Evolutionary conservation across 23 tunicate species (phyloP).

Genomic region (Styela plicata): DNA sequence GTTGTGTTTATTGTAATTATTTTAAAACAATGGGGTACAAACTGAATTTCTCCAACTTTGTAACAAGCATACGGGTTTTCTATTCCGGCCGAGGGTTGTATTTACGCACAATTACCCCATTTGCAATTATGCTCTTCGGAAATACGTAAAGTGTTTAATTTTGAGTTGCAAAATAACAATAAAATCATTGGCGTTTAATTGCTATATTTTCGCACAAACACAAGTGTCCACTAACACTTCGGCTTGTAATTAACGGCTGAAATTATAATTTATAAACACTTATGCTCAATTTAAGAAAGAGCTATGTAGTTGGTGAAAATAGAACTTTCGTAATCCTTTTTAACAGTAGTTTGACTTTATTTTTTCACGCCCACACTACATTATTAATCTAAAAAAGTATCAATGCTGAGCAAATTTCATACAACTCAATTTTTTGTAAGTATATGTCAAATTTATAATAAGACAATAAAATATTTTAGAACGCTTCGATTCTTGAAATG

Average conservation of each 20-base stretch:
- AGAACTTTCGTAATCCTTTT: not conserved
- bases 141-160: not conserved
- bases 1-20: no score
- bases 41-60: not conserved
- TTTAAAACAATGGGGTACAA: no score
- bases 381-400: no score
- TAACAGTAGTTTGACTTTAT: not conserved
- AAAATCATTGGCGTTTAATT: not conserved
- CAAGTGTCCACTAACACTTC: not conserved
- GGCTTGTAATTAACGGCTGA: not conserved
- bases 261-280: not conserved
- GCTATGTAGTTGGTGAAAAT: not conserved
- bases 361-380: not conserved
- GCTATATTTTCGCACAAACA: not conserved
- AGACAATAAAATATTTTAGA: no score
- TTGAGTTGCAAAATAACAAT: not conserved
- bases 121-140: not conserved
- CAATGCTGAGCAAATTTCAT: no score
- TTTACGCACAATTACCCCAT: no score
- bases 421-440: no score
- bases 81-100: not conserved
- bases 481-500: no score
- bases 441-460: no score
- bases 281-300: no score
- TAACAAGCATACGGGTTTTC: not conserved